Evolutionary conservation across 2,888 invertebrate genomes (phyloP).

Genomic region (Lumbricus terrestris): DNA sequence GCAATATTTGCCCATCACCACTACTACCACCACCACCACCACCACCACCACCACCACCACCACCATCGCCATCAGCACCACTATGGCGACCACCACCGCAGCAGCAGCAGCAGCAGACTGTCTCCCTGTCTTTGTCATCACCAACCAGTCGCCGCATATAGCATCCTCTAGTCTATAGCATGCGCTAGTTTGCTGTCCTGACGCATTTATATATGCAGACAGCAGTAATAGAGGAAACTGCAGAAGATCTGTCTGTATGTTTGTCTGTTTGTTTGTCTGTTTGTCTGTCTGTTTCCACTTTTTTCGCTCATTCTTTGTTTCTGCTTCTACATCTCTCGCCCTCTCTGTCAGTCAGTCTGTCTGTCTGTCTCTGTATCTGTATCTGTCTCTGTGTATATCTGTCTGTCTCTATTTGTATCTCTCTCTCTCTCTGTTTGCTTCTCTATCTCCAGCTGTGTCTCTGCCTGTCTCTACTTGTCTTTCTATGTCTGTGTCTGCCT

Average conservation of each 20-base stretch:
- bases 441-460: not conserved
- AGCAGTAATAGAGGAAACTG: not conserved
- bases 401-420: constrained; percentile 19
- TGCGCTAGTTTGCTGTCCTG: not conserved
- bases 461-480: not conserved
- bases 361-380: not conserved
- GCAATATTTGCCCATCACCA: constrained; percentile 6
- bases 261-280: too few relatives aligned
- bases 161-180: not conserved
- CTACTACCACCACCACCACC: too few relatives aligned
- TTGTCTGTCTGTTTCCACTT: too few relatives aligned
- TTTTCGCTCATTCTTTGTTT: too few relatives aligned
- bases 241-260: not conserved
- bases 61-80: not conserved
- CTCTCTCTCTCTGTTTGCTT: not conserved
- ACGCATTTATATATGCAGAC: not conserved
- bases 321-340: not conserved
- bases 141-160: too few relatives aligned
- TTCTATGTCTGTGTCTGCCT: not conserved
- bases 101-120: not conserved
- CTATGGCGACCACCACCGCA: not conserved
- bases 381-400: not conserved
- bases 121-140: not conserved
- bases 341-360: not conserved
- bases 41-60: too few relatives aligned